These are phyloP conservation scores for Aurelia aurita DNA, from an alignment of 30 jellyfish, hydroid and myxozoan species.

Conservation along the genomic window DNA sequence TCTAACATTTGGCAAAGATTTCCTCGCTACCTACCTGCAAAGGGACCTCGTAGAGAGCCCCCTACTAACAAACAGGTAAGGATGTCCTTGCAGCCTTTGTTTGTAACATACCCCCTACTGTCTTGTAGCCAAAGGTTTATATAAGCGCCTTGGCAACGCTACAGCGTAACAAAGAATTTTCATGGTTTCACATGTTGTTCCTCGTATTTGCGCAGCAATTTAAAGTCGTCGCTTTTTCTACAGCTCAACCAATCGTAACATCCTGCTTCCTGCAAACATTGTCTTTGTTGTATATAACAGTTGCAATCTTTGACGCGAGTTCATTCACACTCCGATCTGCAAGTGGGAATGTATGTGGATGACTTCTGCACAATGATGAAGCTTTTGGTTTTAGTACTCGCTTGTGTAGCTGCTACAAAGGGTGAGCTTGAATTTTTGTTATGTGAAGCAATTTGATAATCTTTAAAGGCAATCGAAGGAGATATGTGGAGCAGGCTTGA, in stretches of 20 bases:
- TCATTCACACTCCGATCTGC: too few relatives aligned
- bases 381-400: neutral
- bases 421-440: neutral
- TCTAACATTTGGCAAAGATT: too few relatives aligned
- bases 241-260: neutral
- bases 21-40: too few relatives aligned
- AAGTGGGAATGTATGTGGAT: too few relatives aligned
- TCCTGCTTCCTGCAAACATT: neutral
- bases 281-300: neutral
- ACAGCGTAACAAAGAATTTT: slow-evolving; percentile 16
- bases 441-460: too few relatives aligned
- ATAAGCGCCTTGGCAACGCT: slow-evolving; percentile 37
- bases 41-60: too few relatives aligned
- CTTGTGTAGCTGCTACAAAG: neutral
- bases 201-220: too few relatives aligned
- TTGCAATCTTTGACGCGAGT: neutral
- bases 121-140: neutral
- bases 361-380: neutral
- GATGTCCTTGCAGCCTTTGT: too few relatives aligned
- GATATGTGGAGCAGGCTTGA: too few relatives aligned
- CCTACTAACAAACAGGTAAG: too few relatives aligned
- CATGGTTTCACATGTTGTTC: neutral
- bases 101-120: too few relatives aligned
- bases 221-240: slow-evolving; percentile 5
- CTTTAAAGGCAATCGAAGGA: too few relatives aligned